phyloP scores from a whole-genome alignment of 1,140 invertebrate species.

The Hyposmocoma kahamanoa region DNA sequence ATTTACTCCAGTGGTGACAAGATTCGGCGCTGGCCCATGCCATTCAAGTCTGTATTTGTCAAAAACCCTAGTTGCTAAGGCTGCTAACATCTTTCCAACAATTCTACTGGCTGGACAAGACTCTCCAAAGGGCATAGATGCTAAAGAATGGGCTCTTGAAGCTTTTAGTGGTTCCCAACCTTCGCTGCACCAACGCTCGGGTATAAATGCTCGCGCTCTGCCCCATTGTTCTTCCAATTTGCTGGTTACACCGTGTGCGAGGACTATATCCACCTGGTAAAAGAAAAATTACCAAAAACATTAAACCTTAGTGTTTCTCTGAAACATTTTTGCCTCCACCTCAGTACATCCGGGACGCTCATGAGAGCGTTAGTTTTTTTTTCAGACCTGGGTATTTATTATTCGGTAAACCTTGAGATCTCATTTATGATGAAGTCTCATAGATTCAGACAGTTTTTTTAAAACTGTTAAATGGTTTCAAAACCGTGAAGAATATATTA shows the following conservation, averaged over 20 bases:
- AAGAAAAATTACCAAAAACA: neutral
- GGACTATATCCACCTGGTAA: constrained; percentile 57
- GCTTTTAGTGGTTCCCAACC: constrained; percentile 45
- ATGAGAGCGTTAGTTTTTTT: too few relatives aligned
- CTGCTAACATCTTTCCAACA: constrained; percentile 32
- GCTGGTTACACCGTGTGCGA: constrained; percentile 54
- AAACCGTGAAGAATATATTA: too few relatives aligned
- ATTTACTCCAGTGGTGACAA: constrained; percentile 42
- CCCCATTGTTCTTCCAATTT: constrained; percentile 52
- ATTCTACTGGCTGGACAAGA: constrained; percentile 43
- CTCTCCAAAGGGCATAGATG: constrained; percentile 49
- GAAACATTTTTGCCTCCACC: neutral
- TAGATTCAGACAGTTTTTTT: too few relatives aligned
- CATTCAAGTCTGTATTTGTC: constrained; percentile 58
- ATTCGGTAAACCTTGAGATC: too few relatives aligned
- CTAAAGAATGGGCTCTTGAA: constrained; percentile 38
- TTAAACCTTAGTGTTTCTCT: neutral
- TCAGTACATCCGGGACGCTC: too few relatives aligned
- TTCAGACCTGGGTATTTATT: too few relatives aligned
- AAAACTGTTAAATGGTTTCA: too few relatives aligned
- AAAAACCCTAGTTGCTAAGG: constrained; percentile 34
- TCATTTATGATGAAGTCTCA: too few relatives aligned
- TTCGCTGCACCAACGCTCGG: constrained; percentile 52
- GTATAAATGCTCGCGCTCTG: constrained; percentile 49
- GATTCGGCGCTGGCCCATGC: constrained; percentile 46